These are phyloP conservation scores for Melanostoma mellinum DNA, from an alignment of 2,888 invertebrate species.

Conservation along the genomic window DNA sequence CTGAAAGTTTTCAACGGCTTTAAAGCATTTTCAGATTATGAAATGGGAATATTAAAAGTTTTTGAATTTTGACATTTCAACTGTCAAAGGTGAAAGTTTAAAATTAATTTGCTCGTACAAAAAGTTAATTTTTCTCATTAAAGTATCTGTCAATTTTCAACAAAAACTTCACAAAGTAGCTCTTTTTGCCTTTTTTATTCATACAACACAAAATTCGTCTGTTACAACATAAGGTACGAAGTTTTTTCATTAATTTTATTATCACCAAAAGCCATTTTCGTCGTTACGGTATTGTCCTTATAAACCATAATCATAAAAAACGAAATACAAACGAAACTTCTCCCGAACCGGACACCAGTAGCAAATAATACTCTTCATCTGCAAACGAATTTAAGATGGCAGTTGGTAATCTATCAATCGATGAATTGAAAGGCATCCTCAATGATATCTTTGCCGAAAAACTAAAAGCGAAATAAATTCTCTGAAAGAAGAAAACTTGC, in stretches of 20 bases:
- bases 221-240: background rate
- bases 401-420: background rate
- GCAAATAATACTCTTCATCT: background rate
- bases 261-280: background rate
- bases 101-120: no score
- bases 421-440: background rate
- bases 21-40: no score
- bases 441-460: background rate
- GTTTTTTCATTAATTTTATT: background rate
- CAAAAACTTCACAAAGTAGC: no score
- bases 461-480: background rate
- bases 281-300: background rate
- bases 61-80: no score
- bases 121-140: no score
- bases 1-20: no score
- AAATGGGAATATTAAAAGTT: no score
- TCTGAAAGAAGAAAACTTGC: background rate
- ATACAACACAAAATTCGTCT: no score
- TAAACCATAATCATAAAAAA: background rate
- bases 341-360: background rate
- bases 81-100: no score
- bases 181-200: no score
- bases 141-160: no score
- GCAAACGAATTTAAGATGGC: background rate
- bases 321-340: background rate